Evolutionary conservation across 2,888 invertebrate genomes (phyloP).

Genomic region (Stratiomys singularior): DNA sequence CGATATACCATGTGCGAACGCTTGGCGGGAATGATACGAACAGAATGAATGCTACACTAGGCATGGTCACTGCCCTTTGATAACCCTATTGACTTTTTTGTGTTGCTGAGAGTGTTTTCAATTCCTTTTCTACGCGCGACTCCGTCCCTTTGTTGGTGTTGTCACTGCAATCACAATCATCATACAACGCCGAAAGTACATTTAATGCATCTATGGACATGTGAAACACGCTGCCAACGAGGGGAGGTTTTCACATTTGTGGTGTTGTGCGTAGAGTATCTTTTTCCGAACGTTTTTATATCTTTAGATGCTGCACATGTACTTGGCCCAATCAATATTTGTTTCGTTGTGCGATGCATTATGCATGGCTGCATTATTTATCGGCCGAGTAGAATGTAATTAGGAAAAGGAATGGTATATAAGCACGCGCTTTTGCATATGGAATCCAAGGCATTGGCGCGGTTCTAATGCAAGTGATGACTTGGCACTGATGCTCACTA

Average conservation of each 20-base stretch:
- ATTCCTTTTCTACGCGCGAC: neutral
- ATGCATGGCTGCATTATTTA: neutral
- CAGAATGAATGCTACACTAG: neutral
- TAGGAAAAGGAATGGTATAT: no score
- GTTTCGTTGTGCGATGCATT: neutral
- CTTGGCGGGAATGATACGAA: neutral
- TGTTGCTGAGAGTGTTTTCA: neutral
- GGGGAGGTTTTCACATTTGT: no score
- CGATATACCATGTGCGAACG: neutral
- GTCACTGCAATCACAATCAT: neutral
- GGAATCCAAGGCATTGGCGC: no score
- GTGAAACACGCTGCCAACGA: neutral
- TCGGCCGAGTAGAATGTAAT: no score
- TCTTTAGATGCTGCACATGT: neutral
- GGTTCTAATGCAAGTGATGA: no score
- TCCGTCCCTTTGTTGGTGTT: neutral
- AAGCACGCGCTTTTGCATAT: no score
- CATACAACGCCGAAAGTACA: neutral
- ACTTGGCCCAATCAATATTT: no score
- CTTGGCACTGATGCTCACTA: no score
- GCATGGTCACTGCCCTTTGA: slow-evolving; percentile 25
- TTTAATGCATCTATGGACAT: neutral
- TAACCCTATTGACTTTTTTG: neutral
- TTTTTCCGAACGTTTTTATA: neutral
- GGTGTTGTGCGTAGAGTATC: neutral